These are phyloP conservation scores for Leptatherina wallacei DNA, from an alignment of 2,797 vertebrate genomes.

Conservation along the genomic window DNA sequence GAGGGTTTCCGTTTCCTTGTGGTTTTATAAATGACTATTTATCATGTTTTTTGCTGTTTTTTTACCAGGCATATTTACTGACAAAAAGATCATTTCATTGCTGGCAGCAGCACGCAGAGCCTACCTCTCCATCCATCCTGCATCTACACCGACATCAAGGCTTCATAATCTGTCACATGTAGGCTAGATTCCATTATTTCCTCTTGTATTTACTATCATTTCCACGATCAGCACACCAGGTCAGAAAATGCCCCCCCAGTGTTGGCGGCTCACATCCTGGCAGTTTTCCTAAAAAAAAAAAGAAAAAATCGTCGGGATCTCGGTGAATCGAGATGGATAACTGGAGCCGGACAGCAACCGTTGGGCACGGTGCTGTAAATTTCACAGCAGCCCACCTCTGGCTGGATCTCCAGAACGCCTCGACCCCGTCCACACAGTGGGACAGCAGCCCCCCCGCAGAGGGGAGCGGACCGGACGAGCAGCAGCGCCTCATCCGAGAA, in stretches of 20 bases:
- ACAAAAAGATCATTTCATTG: neutral
- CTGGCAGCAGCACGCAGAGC: constrained; percentile 22
- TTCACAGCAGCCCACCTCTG: constrained; percentile 73
- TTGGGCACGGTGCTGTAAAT: constrained; percentile 76
- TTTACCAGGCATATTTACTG: constrained; percentile 8
- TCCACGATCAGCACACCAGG: neutral
- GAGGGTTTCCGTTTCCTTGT: neutral
- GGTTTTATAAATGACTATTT: constrained; percentile 1
- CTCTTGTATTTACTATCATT: neutral
- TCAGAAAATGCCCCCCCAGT: constrained; percentile 32
- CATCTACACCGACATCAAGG: constrained; percentile 13
- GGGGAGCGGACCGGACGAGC: constrained; percentile 42
- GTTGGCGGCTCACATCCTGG: constrained; percentile 26
- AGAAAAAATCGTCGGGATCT: constrained; percentile 4
- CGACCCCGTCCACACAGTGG: constrained; percentile 78
- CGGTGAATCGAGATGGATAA: constrained; percentile 72
- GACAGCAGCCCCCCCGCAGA: constrained; percentile 73
- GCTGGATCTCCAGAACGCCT: constrained; percentile 79
- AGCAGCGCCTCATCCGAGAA: constrained; percentile 73
- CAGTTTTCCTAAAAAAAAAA: constrained; percentile 25
- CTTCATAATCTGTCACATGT: neutral
- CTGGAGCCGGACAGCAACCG: constrained; percentile 78
- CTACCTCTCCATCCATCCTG: constrained; percentile 15
- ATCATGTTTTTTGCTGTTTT: constrained; percentile 13
- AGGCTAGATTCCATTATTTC: neutral